phyloP scores from a whole-genome alignment of 2,113 vertebrate genomes.

The Ciconia stormi region DNA sequence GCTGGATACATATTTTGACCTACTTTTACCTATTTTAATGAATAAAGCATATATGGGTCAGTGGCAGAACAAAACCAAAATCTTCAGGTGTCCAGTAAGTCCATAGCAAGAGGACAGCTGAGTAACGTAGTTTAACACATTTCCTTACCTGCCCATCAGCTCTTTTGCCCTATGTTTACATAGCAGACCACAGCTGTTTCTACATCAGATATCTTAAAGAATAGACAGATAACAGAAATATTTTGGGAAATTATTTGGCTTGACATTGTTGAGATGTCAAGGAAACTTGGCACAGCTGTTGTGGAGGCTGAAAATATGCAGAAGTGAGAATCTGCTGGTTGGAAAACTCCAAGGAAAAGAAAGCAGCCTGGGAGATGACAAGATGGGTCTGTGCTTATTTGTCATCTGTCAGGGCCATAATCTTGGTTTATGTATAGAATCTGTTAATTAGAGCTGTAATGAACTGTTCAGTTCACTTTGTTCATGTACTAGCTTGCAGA shows the following conservation, averaged over 20 bases:
- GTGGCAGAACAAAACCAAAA: neutral
- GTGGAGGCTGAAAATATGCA: neutral
- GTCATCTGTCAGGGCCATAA: conserved; percentile 29
- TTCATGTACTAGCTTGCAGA: neutral
- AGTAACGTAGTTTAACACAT: neutral
- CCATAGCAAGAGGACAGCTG: neutral
- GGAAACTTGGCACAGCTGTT: neutral
- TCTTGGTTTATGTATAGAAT: conserved; percentile 13
- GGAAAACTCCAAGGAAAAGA: conserved; percentile 5
- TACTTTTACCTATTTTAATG: neutral
- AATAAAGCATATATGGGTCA: neutral
- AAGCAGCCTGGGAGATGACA: neutral
- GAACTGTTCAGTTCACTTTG: conserved; percentile 27
- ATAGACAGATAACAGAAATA: neutral
- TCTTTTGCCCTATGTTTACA: neutral
- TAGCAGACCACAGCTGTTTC: neutral
- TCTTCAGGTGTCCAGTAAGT: neutral
- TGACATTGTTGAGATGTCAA: neutral
- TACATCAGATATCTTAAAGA: neutral
- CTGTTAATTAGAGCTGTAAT: conserved; percentile 44
- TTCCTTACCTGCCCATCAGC: neutral
- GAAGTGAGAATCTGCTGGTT: neutral
- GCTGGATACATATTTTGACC: neutral
- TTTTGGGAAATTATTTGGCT: neutral
- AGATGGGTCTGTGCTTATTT: neutral